A percentile compares a stretch with the other conserved stretches of the same genome.
Evolutionary conservation across 2,888 invertebrate genomes (phyloP).

Genomic region (Cantharis nigra): DNA sequence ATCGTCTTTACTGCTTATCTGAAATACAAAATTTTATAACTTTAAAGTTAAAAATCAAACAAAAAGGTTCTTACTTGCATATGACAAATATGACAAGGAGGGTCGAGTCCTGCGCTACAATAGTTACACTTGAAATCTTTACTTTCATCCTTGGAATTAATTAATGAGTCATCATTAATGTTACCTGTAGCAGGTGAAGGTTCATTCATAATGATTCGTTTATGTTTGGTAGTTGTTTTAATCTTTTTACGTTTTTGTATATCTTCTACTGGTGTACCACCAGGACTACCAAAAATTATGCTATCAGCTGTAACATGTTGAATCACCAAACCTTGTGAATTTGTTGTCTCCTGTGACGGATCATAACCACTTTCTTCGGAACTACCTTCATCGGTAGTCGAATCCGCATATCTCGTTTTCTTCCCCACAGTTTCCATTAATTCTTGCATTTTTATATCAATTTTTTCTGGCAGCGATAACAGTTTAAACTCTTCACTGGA

Average conservation of each 20-base stretch:
- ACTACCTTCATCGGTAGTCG: slow-evolving; percentile 48
- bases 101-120: slow-evolving; percentile 63
- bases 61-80: slow-evolving; percentile 25
- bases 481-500: slow-evolving; percentile 33
- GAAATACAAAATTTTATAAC: slow-evolving; percentile 27
- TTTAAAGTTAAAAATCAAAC: neutral
- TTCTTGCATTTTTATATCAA: slow-evolving; percentile 59
- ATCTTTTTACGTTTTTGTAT: slow-evolving; percentile 28
- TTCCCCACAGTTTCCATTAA: slow-evolving; percentile 62
- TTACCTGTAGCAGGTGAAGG: neutral
- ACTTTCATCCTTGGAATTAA: neutral
- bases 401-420: slow-evolving; percentile 51
- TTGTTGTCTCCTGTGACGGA: neutral
- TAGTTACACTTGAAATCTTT: slow-evolving; percentile 64
- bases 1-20: slow-evolving; percentile 50
- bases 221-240: slow-evolving; percentile 35
- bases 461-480: slow-evolving; percentile 48
- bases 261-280: neutral
- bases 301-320: slow-evolving; percentile 40
- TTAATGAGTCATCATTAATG: slow-evolving; percentile 12
- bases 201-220: neutral
- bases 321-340: slow-evolving; percentile 7
- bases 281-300: slow-evolving; percentile 9
- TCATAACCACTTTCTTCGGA: slow-evolving; percentile 38
- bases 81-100: slow-evolving; percentile 70